These are phyloP conservation scores for Lagenorhynchus albirostris DNA, from an alignment of 2,113 vertebrate species.

Conservation along the genomic window DNA sequence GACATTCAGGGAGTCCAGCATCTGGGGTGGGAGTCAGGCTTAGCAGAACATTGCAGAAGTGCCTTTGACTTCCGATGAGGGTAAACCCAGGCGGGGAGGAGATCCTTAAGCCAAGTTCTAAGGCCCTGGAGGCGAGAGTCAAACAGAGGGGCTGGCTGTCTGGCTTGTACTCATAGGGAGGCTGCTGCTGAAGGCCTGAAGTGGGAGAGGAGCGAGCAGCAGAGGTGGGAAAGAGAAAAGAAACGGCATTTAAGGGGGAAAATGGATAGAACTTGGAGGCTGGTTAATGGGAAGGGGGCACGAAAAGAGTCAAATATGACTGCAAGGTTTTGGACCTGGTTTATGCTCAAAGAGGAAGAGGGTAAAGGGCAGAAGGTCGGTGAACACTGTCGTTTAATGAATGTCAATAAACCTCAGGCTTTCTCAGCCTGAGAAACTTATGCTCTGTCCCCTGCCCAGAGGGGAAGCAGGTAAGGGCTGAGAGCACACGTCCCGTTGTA, in stretches of 20 bases:
- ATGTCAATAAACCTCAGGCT: not conserved
- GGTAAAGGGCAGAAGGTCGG: not conserved
- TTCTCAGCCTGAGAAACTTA: not conserved
- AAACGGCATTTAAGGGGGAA: not conserved
- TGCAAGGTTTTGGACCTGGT: not conserved
- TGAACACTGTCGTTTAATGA: not conserved
- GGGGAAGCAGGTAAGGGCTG: not conserved
- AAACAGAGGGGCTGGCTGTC: not conserved
- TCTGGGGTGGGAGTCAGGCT: not conserved
- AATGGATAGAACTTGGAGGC: not conserved
- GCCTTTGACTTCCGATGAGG: not conserved
- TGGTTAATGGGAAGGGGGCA: not conserved
- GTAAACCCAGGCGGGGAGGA: not conserved
- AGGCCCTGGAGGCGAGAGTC: not conserved
- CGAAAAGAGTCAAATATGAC: not conserved
- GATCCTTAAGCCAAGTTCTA: not conserved
- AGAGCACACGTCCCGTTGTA: not conserved
- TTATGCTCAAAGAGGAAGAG: not conserved
- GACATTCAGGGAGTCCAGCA: not conserved
- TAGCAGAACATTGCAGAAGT: not conserved
- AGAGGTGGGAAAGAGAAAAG: not conserved
- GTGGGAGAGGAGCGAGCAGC: not conserved
- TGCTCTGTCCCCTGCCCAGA: not conserved
- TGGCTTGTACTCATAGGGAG: not conserved
- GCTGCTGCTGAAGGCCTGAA: not conserved